Evolutionary conservation across 1,140 invertebrate genomes (phyloP), one percentile per base, ranked within the genome.

Genomic region (Achroia grisella): DNA sequence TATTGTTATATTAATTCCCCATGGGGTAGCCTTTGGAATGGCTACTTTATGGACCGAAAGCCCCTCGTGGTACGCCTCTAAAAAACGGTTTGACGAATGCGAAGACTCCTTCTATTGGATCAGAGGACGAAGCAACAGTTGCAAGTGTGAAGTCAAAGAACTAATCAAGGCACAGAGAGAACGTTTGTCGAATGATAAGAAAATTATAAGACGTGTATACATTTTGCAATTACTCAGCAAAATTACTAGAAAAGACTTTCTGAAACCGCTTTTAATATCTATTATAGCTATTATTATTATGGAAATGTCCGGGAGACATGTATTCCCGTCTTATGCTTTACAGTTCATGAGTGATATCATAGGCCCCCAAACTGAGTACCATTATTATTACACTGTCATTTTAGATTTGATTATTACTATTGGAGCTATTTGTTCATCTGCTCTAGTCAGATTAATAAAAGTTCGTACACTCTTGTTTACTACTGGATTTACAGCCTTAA

Each of bases 11-110:
- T 8, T 72, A 12, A 11, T 67, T 0, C 73, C 71, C 0, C 41
- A 59, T 42, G 12, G 66, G 0, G 1, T 60, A 1, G 40, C 66
- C 2, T 33, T 79, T 0, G 10, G 57, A 0, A 70, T 73, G 9
- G 56, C 62, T 1, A 57, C 30, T 4, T 78, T 70, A 0, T 81
- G 73, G 77, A 73, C 71, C 1, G 75, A 83, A 44, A 83, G 75
- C 27, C 75, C 79, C 0, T 54, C 65, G 0, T 81, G 73, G 73
- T 48, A 78, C 8, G 67, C 63, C 0, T 65, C 66, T 0, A 71
- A 57, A 30, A 58, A 62, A 15, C 27, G 62, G 40, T 76, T 57
- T 29, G 61, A 71, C 13, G 45, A 57, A 31, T 62, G 71, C 15
- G 58, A 72, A 48, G 56, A 58, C 5, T 40, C 63, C 0, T 81